phyloP scores from a whole-genome alignment of 2,797 vertebrate genomes.

The Manis javanica region DNA sequence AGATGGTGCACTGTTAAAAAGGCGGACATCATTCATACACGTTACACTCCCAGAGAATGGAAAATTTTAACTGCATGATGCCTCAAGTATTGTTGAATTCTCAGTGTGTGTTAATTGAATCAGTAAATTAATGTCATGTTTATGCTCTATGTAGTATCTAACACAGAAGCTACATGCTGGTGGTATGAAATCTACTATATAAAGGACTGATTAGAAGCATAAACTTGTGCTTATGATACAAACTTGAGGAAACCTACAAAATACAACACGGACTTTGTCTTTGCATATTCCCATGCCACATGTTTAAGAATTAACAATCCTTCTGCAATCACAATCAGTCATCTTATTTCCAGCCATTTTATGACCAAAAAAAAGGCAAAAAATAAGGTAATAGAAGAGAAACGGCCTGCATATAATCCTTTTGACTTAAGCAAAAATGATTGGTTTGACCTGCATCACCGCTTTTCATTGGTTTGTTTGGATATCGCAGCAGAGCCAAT shows the following conservation, averaged over 20 bases:
- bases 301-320: not conserved
- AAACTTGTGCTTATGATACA: not conserved
- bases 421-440: slow-evolving; percentile 54
- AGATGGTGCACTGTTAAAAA: not conserved
- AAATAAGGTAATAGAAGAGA: slow-evolving; percentile 23
- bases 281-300: not conserved
- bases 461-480: slow-evolving; percentile 56
- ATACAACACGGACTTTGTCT: not conserved
- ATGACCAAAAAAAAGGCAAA: not conserved
- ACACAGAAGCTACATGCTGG: not conserved
- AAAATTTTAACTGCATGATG: not conserved
- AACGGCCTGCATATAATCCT: not conserved
- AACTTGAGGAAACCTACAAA: not conserved
- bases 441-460: not conserved
- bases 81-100: not conserved
- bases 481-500: slow-evolving; percentile 23
- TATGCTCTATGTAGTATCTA: not conserved
- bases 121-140: not conserved
- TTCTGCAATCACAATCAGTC: not conserved
- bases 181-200: not conserved
- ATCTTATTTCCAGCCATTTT: not conserved
- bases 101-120: not conserved
- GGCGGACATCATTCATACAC: not conserved
- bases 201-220: not conserved
- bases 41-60: no score